Base-by-base conservation (phyloP, 2,797 vertebrate species). In the Pampus argenteus region DNA sequence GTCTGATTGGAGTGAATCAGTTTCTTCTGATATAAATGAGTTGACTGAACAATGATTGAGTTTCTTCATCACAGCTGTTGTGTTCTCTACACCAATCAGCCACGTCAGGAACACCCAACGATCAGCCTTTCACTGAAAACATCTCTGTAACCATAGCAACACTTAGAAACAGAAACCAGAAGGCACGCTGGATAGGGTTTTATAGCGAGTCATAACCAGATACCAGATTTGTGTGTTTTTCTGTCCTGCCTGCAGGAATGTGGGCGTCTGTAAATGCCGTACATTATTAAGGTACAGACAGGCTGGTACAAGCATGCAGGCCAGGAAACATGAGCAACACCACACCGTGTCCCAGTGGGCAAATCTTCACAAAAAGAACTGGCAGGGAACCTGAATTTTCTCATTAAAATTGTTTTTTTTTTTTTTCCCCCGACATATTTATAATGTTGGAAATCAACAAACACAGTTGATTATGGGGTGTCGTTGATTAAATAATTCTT, bases 221-320 rank as follows among this genome's bases (percentile, higher is more conserved):
- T 48, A 9, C 47, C 52, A 63, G 66, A 23, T 51, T 72, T n/a
- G 4, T 51, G 56, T 81, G 56, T 76, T 54, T 76, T 79, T 58
- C 50, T 74, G 29, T 56, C 71, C 58, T 61, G 48, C 55, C 74
- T 80, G 71, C 52, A 82, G 87, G 91, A 89, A 92, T 89, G 82
- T 85, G 82, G 88, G 89, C 65, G 79, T 82, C 69, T 75, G 56
- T 58, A 48, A 58, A 74, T 40, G 18, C 18, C 10, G 14, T 22
- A 3, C 20, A 29, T 79, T 54, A 38, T 58, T 49, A 71, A 45
- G 66, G 38, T 73, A 55, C 87, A 84, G 69, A 55, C 87, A 84
- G 69, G 86, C 78, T 29, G 44, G 69, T 83, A 83, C 91, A 90
- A 34, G 85, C 76, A 69, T 55, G 78, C 31, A 52, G 67, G 45